phyloP scores from a whole-genome alignment of 2,888 invertebrate species.

The Luperina nickerlii region DNA sequence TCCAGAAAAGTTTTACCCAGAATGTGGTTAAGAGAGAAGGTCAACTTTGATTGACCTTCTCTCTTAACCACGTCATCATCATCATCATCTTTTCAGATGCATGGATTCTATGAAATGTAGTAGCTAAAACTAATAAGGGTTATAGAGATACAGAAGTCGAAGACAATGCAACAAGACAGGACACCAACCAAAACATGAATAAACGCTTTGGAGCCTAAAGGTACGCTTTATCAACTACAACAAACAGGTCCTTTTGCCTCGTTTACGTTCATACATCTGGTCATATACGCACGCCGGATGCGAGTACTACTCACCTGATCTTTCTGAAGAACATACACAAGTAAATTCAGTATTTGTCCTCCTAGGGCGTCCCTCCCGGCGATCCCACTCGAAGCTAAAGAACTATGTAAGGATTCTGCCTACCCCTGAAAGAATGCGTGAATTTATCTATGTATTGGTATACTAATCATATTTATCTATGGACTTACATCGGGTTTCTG shows the following conservation, averaged over 20 bases:
- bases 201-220: background rate
- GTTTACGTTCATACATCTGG: background rate
- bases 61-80: too few relatives aligned
- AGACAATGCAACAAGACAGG: background rate
- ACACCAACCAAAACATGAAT: background rate
- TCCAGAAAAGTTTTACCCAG: background rate
- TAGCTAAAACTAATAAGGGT: background rate
- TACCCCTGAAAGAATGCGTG: background rate
- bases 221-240: background rate
- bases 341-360: too few relatives aligned
- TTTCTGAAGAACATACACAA: background rate
- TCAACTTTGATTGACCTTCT: too few relatives aligned
- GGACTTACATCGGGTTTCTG: background rate
- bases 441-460: background rate
- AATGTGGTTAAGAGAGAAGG: too few relatives aligned
- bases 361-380: background rate
- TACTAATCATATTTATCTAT: background rate
- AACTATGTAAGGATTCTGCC: background rate
- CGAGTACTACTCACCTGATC: background rate
- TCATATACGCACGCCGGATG: background rate
- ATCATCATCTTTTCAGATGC: too few relatives aligned
- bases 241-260: background rate
- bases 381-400: background rate
- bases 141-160: background rate
- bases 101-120: background rate